Evolutionary conservation across 2,797 vertebrate genomes (phyloP).

Genomic region (Tragelaphus eurycerus): DNA sequence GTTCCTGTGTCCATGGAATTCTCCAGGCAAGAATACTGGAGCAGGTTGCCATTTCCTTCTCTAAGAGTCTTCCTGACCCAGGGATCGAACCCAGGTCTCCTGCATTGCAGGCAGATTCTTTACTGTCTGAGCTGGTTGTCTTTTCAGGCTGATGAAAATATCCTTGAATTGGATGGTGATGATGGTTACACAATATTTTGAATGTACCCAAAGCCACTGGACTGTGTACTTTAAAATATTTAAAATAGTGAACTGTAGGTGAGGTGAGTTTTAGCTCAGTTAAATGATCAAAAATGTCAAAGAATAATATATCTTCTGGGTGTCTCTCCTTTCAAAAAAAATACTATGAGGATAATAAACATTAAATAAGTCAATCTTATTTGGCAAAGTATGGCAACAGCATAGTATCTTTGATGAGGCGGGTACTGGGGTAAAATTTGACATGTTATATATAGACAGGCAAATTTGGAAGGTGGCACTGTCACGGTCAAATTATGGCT

Average conservation of each 20-base stretch:
- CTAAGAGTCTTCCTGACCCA: neutral
- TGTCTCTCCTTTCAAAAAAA: neutral
- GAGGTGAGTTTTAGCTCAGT: neutral
- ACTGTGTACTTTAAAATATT: neutral
- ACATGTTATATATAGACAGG: neutral
- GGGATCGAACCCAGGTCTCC: neutral
- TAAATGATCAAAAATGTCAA: neutral
- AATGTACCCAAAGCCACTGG: neutral
- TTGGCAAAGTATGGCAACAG: neutral
- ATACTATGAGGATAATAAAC: neutral
- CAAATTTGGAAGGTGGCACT: neutral
- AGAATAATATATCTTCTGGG: neutral
- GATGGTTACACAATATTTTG: neutral
- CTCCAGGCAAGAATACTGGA: neutral
- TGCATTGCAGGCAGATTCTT: neutral
- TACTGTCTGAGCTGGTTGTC: neutral
- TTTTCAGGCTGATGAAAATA: neutral
- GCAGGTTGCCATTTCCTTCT: neutral
- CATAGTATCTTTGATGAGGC: neutral
- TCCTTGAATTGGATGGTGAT: neutral
- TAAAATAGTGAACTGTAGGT: neutral
- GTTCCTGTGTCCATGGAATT: neutral
- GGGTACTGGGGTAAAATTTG: neutral
- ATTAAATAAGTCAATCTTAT: neutral
- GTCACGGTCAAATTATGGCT: neutral